These are phyloP conservation scores for Scaptodrosophila lebanonensis DNA, from an alignment of 1,140 invertebrate genomes.

Conservation along the genomic window DNA sequence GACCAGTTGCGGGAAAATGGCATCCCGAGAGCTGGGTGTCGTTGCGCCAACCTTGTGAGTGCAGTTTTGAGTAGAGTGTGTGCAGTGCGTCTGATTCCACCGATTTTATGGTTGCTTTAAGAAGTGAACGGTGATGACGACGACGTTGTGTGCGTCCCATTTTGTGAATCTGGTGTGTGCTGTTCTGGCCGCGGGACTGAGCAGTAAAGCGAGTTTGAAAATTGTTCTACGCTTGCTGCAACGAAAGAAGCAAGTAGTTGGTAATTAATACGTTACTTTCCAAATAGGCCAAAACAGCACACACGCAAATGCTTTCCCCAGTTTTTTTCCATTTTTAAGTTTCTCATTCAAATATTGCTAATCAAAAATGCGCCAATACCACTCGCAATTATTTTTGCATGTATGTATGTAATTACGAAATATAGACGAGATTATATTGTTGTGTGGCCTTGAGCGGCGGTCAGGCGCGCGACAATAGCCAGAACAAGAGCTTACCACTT, in stretches of 20 bases:
- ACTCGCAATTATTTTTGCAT: constrained; percentile 9
- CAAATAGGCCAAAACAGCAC: constrained; percentile 64
- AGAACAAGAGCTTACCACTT: constrained; percentile 50
- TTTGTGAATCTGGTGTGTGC: constrained; percentile 42
- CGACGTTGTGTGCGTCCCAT: constrained; percentile 66
- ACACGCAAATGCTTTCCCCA: constrained; percentile 56
- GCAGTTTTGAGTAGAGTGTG: constrained; percentile 42
- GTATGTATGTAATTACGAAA: constrained; percentile 54
- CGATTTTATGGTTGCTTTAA: constrained; percentile 1
- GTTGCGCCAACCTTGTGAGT: constrained; percentile 54
- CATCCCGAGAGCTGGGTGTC: constrained; percentile 33
- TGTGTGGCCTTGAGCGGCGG: constrained; percentile 48
- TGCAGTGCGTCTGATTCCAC: constrained; percentile 14
- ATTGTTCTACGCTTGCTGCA: constrained; percentile 56
- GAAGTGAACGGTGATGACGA: constrained; percentile 17
- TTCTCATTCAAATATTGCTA: constrained; percentile 1
- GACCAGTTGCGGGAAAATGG: constrained; percentile 44
- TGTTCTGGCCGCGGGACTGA: constrained; percentile 50
- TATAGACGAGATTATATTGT: constrained; percentile 36
- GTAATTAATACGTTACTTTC: constrained; percentile 11
- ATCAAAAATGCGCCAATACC: neutral
- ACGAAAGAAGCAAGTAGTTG: constrained; percentile 64
- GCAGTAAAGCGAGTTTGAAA: constrained; percentile 6
- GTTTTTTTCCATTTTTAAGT: constrained; percentile 19
- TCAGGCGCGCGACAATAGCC: constrained; percentile 5